Base-by-base conservation (phyloP, 2,888 invertebrate species). In the Ernsta delagoae region DNA sequence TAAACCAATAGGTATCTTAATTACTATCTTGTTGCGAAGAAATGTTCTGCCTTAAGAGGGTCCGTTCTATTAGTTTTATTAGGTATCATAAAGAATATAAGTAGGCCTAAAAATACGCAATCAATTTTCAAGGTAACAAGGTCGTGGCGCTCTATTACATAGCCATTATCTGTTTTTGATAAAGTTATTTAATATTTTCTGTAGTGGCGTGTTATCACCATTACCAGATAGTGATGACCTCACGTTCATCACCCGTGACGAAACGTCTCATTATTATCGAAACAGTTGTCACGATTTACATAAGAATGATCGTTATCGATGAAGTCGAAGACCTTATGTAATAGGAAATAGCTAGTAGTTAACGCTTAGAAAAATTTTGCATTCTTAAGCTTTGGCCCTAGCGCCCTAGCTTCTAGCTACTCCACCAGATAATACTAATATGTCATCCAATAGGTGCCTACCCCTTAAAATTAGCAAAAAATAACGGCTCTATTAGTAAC, bases 121-220 rank as follows among this genome's bases (percentile, higher is more conserved):
- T 54, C 6, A 12, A 64, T 8, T 11, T 56, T 43, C 56, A 34
- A 43, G 39, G 39, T 43, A 61, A 31, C 60, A 48, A 24, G 48
- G 34, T 50, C 48, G 31, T 24, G 36, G 39, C 24, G 57, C n/a
- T 48, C n/a, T 48, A 59, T 65, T 57, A 65, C 65, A 43, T 39
- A 39, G 12, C 24, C 53, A 36, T 36, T 72, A 70, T 72, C 65
- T 48, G 8, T 24, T 43, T 8, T 50, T 12, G 62, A 68, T 72
- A 70, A 70, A n/a, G 66, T 60, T 67, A 67, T 61, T 54, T 54
- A 54, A 61, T 54, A 54, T 60, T 60, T 48, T 66, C 53, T 53
- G 59, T 53, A n/a, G 53, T 66, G 54, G 16, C 54, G 34, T 54
- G 43, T 67, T 67, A 61, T 67, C 60, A 31, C 9, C 5, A 9